Evolutionary conservation across 2,113 vertebrate species (phyloP).

Genomic region (Dipodomys merriami): DNA sequence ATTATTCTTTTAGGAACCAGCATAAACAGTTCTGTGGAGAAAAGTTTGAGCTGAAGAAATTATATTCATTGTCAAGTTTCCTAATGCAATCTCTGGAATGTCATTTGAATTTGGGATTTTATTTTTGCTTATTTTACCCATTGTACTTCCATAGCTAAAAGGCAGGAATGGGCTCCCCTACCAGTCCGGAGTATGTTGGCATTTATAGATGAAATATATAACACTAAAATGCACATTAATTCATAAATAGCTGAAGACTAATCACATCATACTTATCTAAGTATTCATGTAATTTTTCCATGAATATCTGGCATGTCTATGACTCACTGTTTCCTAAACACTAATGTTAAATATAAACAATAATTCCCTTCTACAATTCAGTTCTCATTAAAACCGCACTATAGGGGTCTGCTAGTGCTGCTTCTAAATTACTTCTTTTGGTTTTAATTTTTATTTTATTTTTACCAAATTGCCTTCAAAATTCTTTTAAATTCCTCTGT

Average conservation of each 20-base stretch:
- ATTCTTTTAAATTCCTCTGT: slow-evolving; percentile 32
- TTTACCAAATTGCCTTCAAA: slow-evolving; percentile 6
- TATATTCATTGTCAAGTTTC: neutral
- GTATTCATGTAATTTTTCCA: neutral
- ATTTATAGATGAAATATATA: neutral
- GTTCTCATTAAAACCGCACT: slow-evolving; percentile 36
- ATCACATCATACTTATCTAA: neutral
- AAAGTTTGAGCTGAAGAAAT: neutral
- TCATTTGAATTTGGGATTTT: neutral
- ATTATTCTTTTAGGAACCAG: neutral
- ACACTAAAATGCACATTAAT: neutral
- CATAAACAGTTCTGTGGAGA: neutral
- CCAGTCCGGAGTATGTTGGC: neutral
- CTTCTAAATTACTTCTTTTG: slow-evolving; percentile 47
- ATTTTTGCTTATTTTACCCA: neutral
- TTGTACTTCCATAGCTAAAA: neutral
- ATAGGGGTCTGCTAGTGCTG: neutral
- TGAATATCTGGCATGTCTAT: neutral
- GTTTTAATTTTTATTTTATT: neutral
- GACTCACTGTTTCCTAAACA: neutral
- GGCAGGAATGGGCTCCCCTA: rapidly evolving
- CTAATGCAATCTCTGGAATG: neutral
- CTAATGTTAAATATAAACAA: neutral
- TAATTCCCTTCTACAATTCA: neutral
- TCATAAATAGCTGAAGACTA: neutral